These are phyloP conservation scores for Blennius ocellaris DNA, from an alignment of 2,113 vertebrate genomes.

Conservation along the genomic window DNA sequence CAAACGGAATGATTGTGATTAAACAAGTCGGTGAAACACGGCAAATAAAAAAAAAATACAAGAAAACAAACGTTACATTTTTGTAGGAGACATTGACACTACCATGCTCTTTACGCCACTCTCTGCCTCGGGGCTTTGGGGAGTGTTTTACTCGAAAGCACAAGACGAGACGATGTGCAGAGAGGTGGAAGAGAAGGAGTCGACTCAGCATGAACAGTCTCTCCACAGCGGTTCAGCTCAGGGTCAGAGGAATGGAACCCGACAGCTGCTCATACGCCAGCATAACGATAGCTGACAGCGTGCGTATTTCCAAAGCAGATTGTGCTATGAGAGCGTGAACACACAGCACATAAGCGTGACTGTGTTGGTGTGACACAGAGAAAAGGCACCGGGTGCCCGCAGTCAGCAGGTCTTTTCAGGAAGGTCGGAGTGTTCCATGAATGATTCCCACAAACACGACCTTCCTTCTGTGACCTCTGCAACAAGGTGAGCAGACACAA, in stretches of 20 bases:
- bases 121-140: constrained; percentile 22
- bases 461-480: not conserved
- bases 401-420: constrained; percentile 8
- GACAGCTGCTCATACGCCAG: constrained; percentile 21
- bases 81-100: constrained; percentile 13
- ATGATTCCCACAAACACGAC: constrained; percentile 2
- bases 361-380: not conserved
- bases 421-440: constrained; percentile 33
- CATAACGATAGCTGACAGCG: constrained; percentile 14
- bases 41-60: not conserved
- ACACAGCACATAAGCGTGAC: not conserved
- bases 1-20: constrained; percentile 4
- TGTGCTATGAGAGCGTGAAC: not conserved
- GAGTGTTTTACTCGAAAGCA: constrained; percentile 58
- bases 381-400: constrained; percentile 6
- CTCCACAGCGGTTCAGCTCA: constrained; percentile 34
- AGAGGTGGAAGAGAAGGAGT: constrained; percentile 45
- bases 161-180: constrained; percentile 53
- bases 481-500: constrained; percentile 47
- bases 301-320: constrained; percentile 1
- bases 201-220: constrained; percentile 32
- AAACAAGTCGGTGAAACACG: not conserved
- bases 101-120: constrained; percentile 31
- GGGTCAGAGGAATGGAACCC: constrained; percentile 28
- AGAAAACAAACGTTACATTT: constrained; percentile 41